Percentiles rank a stretch among this genome's conserved stretches.
phyloP scores from a whole-genome alignment of 1,140 invertebrate species.

The Danaus plexippus region DNA sequence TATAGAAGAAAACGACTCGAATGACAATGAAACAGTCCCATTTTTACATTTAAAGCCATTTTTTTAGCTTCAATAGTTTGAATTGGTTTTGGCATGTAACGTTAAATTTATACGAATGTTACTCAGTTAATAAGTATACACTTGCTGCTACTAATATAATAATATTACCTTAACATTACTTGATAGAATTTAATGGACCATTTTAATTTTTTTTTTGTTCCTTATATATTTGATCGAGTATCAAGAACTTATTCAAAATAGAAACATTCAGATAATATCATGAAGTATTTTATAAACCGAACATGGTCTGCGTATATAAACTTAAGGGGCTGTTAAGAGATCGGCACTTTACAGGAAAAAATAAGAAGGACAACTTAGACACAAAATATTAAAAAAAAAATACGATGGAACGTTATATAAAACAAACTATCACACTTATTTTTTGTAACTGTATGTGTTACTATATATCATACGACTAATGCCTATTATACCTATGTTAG shows the following conservation, averaged over 20 bases:
- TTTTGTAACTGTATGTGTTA: constrained; percentile 31
- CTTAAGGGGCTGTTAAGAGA: neutral
- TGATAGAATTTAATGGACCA: constrained; percentile 66
- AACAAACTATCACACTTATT: constrained; percentile 39
- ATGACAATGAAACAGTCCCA: constrained; percentile 45
- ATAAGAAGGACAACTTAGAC: neutral
- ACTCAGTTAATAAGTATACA: constrained; percentile 53
- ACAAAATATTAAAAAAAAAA: constrained; percentile 10
- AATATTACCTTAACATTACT: constrained; percentile 48
- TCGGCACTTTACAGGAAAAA: constrained; percentile 4
- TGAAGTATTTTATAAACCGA: neutral
- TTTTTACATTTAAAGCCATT: constrained; percentile 53
- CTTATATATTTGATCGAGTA: constrained; percentile 40
- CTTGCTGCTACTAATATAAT: constrained; percentile 36
- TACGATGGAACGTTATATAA: constrained; percentile 23
- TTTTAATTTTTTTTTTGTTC: constrained; percentile 55
- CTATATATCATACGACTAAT: constrained; percentile 37
- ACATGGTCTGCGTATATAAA: constrained; percentile 5
- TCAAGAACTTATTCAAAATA: constrained; percentile 28
- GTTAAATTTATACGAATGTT: constrained; percentile 34
- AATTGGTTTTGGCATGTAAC: constrained; percentile 50
- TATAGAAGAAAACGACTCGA: constrained; percentile 33
- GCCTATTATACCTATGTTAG: constrained; percentile 57
- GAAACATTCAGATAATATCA: constrained; percentile 24
- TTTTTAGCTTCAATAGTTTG: constrained; percentile 51